phyloP scores from a whole-genome alignment of 1,140 invertebrate species.

The Drosophila rhopaloa region DNA sequence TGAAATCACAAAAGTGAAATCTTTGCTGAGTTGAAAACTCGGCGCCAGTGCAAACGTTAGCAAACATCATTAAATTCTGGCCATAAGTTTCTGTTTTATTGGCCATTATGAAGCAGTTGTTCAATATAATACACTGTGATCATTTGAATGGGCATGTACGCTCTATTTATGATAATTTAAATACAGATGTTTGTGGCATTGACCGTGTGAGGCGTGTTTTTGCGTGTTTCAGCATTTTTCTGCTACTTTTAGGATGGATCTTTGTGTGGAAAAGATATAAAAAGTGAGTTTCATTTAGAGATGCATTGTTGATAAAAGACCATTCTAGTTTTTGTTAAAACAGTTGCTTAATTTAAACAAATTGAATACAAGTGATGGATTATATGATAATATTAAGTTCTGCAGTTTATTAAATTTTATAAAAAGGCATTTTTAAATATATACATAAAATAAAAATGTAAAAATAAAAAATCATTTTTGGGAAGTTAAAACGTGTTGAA shows the following conservation, averaged over 20 bases:
- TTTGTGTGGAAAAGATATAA: constrained; percentile 60
- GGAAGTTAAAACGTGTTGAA: no score
- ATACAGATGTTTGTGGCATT: constrained; percentile 69
- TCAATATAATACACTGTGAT: constrained; percentile 67
- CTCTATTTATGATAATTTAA: constrained; percentile 56
- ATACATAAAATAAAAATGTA: no score
- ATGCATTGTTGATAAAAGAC: neutral
- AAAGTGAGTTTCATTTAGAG: constrained; percentile 45
- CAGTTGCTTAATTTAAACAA: no score
- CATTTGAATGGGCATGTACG: constrained; percentile 46
- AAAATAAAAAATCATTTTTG: no score
- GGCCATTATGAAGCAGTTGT: constrained; percentile 55
- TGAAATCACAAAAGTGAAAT: constrained; percentile 35
- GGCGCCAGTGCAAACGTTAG: constrained; percentile 15
- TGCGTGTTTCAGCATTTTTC: constrained; percentile 46
- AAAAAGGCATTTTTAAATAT: no score
- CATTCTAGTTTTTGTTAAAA: neutral
- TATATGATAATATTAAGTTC: no score
- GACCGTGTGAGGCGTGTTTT: constrained; percentile 53
- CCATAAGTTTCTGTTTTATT: constrained; percentile 27
- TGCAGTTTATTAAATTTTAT: no score
- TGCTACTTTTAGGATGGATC: constrained; percentile 42
- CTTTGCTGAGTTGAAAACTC: constrained; percentile 6
- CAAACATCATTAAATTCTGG: constrained; percentile 23
- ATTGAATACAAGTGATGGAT: no score